phyloP scores from a whole-genome alignment of 1,140 invertebrate species.

The Penaeus vannamei region DNA sequence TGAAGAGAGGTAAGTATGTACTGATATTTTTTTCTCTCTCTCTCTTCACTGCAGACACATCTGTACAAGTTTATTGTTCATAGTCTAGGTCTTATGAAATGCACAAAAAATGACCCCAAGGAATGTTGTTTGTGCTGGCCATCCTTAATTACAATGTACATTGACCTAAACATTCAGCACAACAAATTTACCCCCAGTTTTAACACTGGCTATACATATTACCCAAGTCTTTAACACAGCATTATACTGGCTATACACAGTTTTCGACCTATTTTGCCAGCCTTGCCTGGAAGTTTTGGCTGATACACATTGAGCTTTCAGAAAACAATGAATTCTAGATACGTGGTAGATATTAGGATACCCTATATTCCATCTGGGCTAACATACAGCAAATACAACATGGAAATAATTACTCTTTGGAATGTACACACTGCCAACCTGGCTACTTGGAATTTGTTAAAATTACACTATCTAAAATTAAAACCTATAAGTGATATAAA shows the following conservation, averaged over 20 bases:
- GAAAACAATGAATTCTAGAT: constrained; percentile 64
- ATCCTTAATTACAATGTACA: constrained; percentile 63
- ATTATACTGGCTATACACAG: constrained; percentile 57
- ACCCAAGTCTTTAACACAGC: constrained; percentile 40
- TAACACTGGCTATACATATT: too few species aligned
- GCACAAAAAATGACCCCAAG: constrained; percentile 63
- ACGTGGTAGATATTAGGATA: constrained; percentile 59
- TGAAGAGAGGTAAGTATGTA: constrained; percentile 49
- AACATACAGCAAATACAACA: constrained; percentile 63
- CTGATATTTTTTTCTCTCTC: constrained; percentile 35
- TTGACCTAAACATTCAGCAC: constrained; percentile 63
- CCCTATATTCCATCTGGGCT: constrained; percentile 66
- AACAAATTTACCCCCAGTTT: constrained; percentile 47
- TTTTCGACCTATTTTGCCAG: constrained; percentile 53
- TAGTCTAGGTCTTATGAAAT: constrained; percentile 56
- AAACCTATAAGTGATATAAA: constrained; percentile 55
- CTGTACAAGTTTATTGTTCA: constrained; percentile 44
- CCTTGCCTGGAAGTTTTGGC: constrained; percentile 50
- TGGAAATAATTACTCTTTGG: constrained; percentile 63
- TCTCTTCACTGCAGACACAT: constrained; percentile 47
- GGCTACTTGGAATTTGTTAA: constrained; percentile 48
- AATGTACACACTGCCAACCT: constrained; percentile 61
- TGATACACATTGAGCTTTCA: constrained; percentile 64
- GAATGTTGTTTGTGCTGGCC: constrained; percentile 64
- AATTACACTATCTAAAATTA: constrained; percentile 39